Conservation (phyloP, 2,888 invertebrate genomes). For the Nemurella pictetii region DNA sequence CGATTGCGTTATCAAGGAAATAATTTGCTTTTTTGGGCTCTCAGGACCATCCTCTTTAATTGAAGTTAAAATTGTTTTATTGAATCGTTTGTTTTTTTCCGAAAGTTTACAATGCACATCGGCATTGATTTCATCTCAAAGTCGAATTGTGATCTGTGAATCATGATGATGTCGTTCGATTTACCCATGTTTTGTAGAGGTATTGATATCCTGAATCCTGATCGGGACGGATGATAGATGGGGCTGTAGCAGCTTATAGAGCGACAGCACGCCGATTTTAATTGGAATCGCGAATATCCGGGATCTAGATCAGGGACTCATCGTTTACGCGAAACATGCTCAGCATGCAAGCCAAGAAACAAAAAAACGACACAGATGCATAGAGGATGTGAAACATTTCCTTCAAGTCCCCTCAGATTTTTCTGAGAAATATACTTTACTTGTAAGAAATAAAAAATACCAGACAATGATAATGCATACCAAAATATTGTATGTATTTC, state of each 20-base stretch:
- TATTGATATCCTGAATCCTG: neutral
- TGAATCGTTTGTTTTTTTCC: neutral
- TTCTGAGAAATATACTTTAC: neutral
- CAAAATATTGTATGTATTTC: neutral
- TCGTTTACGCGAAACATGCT: neutral
- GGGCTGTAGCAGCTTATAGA: neutral
- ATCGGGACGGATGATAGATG: neutral
- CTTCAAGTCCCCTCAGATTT: neutral
- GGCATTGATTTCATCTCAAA: too few relatives aligned
- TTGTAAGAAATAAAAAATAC: neutral
- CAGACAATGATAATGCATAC: neutral
- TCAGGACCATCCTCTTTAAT: neutral
- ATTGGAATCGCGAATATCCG: neutral
- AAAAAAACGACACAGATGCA: neutral
- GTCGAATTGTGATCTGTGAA: too few relatives aligned
- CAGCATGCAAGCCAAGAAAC: neutral
- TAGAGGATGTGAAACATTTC: neutral
- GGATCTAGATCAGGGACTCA: neutral
- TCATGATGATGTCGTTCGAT: too few relatives aligned
- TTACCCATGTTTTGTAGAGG: too few relatives aligned
- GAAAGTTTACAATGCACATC: too few relatives aligned
- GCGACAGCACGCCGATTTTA: neutral
- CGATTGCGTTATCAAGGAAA: neutral
- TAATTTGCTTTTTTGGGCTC: neutral
- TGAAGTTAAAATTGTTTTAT: neutral